Base-by-base conservation (phyloP, 2,797 vertebrate genomes). In the Microctenopoma stevenorrisi region DNA sequence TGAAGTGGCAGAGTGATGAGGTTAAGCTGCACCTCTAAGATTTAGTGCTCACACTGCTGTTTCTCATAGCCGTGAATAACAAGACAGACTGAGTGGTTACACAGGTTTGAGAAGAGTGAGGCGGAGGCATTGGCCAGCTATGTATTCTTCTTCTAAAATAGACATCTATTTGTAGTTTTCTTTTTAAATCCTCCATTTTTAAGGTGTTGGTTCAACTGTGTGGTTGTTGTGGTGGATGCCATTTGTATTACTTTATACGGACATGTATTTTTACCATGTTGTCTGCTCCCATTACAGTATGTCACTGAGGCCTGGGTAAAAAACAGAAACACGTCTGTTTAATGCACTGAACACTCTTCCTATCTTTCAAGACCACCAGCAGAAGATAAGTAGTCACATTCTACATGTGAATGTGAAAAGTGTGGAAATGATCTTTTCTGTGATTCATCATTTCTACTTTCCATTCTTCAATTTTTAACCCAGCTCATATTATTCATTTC, bases 351-450 rank as follows among this genome's bases (percentile, higher is more conserved):
- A 43, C 42, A 5, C 42, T 15, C 35, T 50, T 22, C 8, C 26
- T 30, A 2, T 47, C 57, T 26, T 48, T 13, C 2, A 0, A 64
- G 26, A 26, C 35, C 42, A 44, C 22, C 22, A 33, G 58, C 42
- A 40, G 44, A 35, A 56, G 48, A 60, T 42, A 49, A 52, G 51
- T 22, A 26, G 42, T 65, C 51, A 62, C 48, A 54, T 10, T 22
- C 16, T 43, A 18, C 16, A 30, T 16, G 8, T 52, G 30, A 33
- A 33, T 35, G 15, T 11, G 26, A 51, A 3, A 7, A 61, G 38
- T 11, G 30, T 58, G 28, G 44, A 52, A 22, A 46, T 49, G 0
- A 48, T 13, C 18, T 26, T 18, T 9, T 46, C 18, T 3, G 58
- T 48, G 12, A 54, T 33, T 69, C 11, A 26, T 51, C 9, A 26